Evolutionary conservation across 2,113 vertebrate genomes (phyloP), one percentile per base, ranked within the genome.

Genomic region (Lepus timidus): DNA sequence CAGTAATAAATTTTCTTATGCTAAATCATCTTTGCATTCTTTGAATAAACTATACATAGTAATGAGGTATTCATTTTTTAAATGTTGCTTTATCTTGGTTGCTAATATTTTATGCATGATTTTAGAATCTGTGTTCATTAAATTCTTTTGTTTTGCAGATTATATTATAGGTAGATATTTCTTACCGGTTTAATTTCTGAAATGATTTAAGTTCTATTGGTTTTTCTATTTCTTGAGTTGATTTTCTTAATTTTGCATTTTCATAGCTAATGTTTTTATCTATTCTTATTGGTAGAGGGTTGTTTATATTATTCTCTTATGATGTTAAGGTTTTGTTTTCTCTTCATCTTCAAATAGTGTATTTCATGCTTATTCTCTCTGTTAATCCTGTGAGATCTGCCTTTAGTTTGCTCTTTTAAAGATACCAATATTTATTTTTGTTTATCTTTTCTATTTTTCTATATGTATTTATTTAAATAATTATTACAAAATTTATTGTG

Each of bases 281-380:
- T 78, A 62, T 84, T 92, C 61, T 65, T 51, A 84, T 70, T 95
- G 52, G 16, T 31, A 73, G 81, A 70, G 55, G 55, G 6, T 89
- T 90, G 22, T 76, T 89, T 90, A 27, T 76, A 44, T 70, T 82
- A 64, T 73, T 85, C 27, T 78, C 6, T 44, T 70, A 76, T 81
- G n/a, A 70, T 52, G 39, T 68, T 82, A 75, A 61, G 3, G 81
- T 76, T 91, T 71, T 78, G n/a, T 64, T 89, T 93, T 74, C 33
- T 84, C 27, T 75, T 1, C 27, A 67, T 64, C 78, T 70, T 76
- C 70, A 82, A 85, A 67, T 61, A 3, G 74, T 65, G 20, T 31
- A 65, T 44, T 90, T 68, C 39, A 61, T 62, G 71, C 71, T 27
- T 88, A 17, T 44, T 29, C 22, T 33, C 20, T 78, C 8, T 79